These are phyloP conservation scores for Drosophila quadrilineata DNA, from an alignment of 1,140 invertebrate genomes.

Conservation along the genomic window DNA sequence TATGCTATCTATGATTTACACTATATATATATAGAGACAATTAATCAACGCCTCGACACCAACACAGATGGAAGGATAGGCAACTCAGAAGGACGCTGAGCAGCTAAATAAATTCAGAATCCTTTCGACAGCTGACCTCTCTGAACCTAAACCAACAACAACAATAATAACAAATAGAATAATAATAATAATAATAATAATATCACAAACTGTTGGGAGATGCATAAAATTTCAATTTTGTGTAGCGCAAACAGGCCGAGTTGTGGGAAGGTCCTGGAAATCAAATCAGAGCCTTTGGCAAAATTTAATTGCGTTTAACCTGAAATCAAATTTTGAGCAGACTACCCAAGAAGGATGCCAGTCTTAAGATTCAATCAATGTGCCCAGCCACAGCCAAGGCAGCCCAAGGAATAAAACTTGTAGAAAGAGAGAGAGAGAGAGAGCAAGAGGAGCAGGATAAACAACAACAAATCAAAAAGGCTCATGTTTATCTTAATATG, in stretches of 20 bases:
- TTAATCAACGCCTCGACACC: constrained; percentile 60
- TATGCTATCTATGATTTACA: not conserved
- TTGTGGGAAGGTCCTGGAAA: constrained; percentile 16
- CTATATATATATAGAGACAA: constrained; percentile 37
- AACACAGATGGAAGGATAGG: constrained; percentile 40
- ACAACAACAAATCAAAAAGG: constrained; percentile 62
- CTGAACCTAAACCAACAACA: constrained; percentile 33
- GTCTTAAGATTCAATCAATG: constrained; percentile 65
- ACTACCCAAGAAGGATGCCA: constrained; percentile 28
- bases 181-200: constrained; percentile 5
- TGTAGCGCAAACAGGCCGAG: constrained; percentile 46
- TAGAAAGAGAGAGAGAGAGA: not conserved
- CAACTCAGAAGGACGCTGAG: not conserved
- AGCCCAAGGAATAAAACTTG: too few species aligned
- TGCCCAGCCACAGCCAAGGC: constrained; percentile 16
- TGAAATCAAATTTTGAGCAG: constrained; percentile 68
- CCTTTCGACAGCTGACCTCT: constrained; percentile 57
- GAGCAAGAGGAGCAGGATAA: constrained; percentile 20
- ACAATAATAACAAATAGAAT: not conserved
- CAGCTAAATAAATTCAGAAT: constrained; percentile 60
- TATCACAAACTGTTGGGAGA: constrained; percentile 20
- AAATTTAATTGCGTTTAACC: constrained; percentile 79
- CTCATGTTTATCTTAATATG: constrained; percentile 72
- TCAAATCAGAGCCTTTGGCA: constrained; percentile 62
- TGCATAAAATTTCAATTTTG: constrained; percentile 72